phyloP scores from a whole-genome alignment of 2,888 invertebrate species.

The Oxytorus armatus region DNA sequence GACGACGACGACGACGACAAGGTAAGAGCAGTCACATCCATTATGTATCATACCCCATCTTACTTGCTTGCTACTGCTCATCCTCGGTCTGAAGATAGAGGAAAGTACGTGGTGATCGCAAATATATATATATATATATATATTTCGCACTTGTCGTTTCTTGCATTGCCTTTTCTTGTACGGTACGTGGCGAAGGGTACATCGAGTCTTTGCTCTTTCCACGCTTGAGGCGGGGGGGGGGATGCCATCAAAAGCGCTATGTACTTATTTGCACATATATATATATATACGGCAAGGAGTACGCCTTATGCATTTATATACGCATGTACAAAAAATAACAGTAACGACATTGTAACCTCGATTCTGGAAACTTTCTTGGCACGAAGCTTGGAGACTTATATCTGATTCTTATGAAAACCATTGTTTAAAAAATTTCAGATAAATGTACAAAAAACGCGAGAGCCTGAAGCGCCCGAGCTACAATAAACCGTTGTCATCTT shows the following conservation, averaged over 20 bases:
- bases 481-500: too few relatives aligned
- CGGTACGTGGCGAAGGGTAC: conserved; percentile 38
- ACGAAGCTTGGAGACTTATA: background rate
- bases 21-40: conserved; percentile 67
- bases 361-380: background rate
- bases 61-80: conserved; percentile 55
- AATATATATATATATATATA: conserved; percentile 27
- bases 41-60: conserved; percentile 70
- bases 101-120: conserved; percentile 54
- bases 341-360: conserved; percentile 3
- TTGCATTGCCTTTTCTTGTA: conserved; percentile 45
- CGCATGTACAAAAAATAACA: conserved; percentile 16
- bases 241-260: conserved; percentile 1
- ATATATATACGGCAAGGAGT: conserved; percentile 34
- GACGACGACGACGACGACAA: conserved; percentile 38
- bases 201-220: conserved; percentile 47
- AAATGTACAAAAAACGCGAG: too few relatives aligned
- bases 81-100: conserved; percentile 44
- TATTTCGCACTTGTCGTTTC: conserved; percentile 36
- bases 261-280: conserved; percentile 41
- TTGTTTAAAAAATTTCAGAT: too few relatives aligned
- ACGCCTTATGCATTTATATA: conserved; percentile 40
- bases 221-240: too few relatives aligned
- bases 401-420: too few relatives aligned
- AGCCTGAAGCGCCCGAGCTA: too few relatives aligned